Evolutionary conservation across 2,113 vertebrate genomes (phyloP).

Genomic region (Paradisaea rubra): DNA sequence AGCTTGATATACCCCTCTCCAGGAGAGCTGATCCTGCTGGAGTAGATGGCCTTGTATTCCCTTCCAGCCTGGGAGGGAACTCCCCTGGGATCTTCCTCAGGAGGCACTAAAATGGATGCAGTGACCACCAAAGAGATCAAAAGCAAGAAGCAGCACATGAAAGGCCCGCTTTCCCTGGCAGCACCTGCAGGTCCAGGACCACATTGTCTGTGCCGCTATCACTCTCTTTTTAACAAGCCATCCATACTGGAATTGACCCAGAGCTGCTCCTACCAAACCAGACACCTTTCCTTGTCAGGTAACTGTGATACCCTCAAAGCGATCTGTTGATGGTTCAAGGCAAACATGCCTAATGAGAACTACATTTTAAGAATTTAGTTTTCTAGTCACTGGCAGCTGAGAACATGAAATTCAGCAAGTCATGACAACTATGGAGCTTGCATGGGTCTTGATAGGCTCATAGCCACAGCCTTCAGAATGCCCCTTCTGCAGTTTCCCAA

Average conservation of each 20-base stretch:
- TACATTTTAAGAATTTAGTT: neutral
- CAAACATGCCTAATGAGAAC: neutral
- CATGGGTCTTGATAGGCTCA: neutral
- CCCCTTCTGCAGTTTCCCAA: neutral
- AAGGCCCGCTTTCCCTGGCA: neutral
- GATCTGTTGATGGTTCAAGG: neutral
- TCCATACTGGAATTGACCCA: neutral
- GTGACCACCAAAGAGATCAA: neutral
- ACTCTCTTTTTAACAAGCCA: neutral
- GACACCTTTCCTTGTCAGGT: neutral
- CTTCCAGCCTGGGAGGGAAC: neutral
- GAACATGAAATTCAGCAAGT: neutral
- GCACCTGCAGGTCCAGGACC: neutral
- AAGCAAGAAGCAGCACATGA: neutral
- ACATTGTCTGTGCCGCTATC: rapidly evolving
- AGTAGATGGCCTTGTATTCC: neutral
- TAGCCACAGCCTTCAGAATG: neutral
- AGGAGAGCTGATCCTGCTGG: neutral
- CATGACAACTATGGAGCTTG: neutral
- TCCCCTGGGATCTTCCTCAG: neutral
- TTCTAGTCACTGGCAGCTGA: neutral
- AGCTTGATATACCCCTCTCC: neutral
- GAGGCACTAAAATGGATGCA: neutral
- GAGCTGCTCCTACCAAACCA: neutral
- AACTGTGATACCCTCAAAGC: neutral